phyloP scores from a whole-genome alignment of 2,113 vertebrate species.

The Lonchura striata region DNA sequence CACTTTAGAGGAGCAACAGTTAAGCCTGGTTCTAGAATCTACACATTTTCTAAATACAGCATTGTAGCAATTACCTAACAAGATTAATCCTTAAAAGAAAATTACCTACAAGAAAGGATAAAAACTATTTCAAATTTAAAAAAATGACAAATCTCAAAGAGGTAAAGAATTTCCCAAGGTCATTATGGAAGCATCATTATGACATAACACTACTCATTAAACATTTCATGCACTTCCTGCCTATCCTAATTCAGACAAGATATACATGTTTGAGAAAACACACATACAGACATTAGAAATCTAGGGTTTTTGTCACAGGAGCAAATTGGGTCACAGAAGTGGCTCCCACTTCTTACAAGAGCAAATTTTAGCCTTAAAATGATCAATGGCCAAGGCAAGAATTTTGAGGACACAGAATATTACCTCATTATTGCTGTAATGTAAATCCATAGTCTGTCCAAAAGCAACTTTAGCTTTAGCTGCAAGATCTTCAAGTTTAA shows the following conservation, averaged over 20 bases:
- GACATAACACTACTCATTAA: neutral
- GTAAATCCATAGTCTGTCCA: conserved; percentile 94
- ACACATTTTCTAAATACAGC: neutral
- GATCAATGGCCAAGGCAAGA: neutral
- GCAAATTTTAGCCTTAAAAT: neutral
- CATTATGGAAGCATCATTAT: neutral
- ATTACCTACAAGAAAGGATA: neutral
- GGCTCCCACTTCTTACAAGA: neutral
- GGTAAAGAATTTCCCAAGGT: neutral
- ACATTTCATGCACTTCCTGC: neutral
- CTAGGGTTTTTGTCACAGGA: neutral
- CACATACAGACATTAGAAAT: neutral
- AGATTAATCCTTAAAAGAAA: neutral
- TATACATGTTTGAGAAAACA: neutral
- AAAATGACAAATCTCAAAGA: neutral
- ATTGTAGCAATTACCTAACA: neutral
- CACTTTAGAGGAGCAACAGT: neutral
- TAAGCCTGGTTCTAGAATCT: neutral
- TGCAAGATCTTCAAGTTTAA: conserved; percentile 90
- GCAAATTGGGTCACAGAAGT: neutral
- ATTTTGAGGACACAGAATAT: neutral
- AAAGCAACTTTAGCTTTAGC: conserved; percentile 93
- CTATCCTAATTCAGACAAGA: neutral
- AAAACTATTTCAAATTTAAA: neutral
- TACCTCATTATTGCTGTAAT: conserved; percentile 99